These are phyloP conservation scores for Malurus splendens DNA, from an alignment of 2,797 vertebrate species.

Conservation along the genomic window DNA sequence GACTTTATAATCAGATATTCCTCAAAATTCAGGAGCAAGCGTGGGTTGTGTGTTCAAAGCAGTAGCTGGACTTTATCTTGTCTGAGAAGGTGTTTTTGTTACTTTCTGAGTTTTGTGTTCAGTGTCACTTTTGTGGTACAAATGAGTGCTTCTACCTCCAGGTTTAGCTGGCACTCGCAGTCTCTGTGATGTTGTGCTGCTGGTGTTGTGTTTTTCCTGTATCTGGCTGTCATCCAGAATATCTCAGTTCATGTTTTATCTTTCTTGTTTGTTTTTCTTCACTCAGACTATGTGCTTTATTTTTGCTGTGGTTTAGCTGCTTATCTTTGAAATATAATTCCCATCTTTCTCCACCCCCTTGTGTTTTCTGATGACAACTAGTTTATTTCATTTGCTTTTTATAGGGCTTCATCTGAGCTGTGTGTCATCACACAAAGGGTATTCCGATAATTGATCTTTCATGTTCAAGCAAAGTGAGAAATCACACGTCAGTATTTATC, in stretches of 20 bases:
- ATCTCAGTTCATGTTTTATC: background rate
- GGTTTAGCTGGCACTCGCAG: background rate
- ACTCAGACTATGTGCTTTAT: background rate
- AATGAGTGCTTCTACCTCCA: background rate
- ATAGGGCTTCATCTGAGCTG: background rate
- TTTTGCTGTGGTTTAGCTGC: background rate
- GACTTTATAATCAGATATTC: background rate
- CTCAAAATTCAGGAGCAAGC: background rate
- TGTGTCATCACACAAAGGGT: background rate
- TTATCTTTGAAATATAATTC: constrained; percentile 30
- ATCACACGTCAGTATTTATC: background rate
- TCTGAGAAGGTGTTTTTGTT: background rate
- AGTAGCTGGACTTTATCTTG: background rate
- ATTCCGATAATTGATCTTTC: background rate
- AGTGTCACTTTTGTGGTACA: background rate
- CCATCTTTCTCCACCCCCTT: background rate
- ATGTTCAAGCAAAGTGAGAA: background rate
- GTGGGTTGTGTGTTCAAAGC: background rate
- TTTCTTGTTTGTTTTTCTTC: constrained; percentile 34
- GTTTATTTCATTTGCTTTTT: constrained; percentile 12
- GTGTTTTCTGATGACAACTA: constrained; percentile 1
- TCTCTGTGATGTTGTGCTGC: background rate
- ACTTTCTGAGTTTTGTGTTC: background rate
- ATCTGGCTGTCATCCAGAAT: background rate
- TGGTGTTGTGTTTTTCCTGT: background rate